Base-by-base conservation (phyloP, 2,797 vertebrate species). In the Sarcoramphus papa region DNA sequence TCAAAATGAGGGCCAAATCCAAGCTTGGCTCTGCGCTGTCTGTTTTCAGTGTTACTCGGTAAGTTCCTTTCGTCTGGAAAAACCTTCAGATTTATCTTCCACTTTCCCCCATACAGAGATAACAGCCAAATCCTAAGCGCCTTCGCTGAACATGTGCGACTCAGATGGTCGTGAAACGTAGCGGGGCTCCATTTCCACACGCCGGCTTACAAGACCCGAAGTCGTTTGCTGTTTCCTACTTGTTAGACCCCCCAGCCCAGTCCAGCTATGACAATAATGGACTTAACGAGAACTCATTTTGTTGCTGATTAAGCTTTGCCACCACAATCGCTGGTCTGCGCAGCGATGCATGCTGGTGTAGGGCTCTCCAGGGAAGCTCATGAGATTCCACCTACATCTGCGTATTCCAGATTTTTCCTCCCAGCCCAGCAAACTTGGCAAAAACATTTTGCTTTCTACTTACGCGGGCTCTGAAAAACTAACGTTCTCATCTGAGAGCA, bases 21-120 rank as follows among this genome's bases (percentile, higher is more conserved):
- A 1, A 78, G 67, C 23, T 47, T 95, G 92, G 96, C 88, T 94
- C 78, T 4, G 22, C 0, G 8, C 78, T 12, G 0, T 30, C 51
- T 54, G 48, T 74, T 94, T 83, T 87, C 88, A 65, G 64, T 67
- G 74, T 74, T 28, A 19, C 67, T 92, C 0, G 35, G 69, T 91
- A 86, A 94, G 91, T 93, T 94, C 47, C 83, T 95, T 77, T 95
- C 7, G 27, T 89, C 94, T 96, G 90, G 90, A 94, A 87, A 92
- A 95, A 12, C 90, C 85, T 75, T 88, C 77, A 88, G 85, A 88
- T 92, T 93, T 95, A 92, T 95, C 90, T 94, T 63, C 77, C 37
- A 20, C 50, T 86, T 86, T 28, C 23, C 53, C 78, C 33, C 54
- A 45, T 50, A 48, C 60, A 50, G 69, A 92, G 88, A 87, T 90